Evolutionary conservation across 2,888 invertebrate genomes (phyloP).

Genomic region (Seira musarum): DNA sequence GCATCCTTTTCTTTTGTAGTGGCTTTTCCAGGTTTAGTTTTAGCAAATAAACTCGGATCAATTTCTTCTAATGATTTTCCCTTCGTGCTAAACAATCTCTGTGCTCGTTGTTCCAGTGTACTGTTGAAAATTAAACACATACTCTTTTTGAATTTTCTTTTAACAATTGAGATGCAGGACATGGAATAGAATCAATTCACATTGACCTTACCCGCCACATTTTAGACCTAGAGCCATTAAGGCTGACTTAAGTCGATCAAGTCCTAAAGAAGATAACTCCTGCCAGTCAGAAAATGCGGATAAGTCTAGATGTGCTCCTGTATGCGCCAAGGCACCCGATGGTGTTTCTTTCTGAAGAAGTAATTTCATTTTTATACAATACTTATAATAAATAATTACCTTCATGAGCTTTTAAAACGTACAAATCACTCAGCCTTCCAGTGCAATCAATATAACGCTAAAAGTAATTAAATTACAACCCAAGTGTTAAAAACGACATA

Average conservation of each 20-base stretch:
- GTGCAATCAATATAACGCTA: constrained; percentile 84
- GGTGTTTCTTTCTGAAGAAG: constrained; percentile 87
- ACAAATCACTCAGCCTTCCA: constrained; percentile 76
- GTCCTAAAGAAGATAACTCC: constrained; percentile 95
- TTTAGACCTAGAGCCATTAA: constrained; percentile 96
- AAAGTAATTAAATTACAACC: too few species aligned
- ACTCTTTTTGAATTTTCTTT: too few species aligned
- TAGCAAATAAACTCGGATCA: constrained; percentile 92
- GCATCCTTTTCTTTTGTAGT: constrained; percentile 75
- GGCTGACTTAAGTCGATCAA: constrained; percentile 97
- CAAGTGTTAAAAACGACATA: too few species aligned
- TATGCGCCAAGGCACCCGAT: constrained; percentile 89
- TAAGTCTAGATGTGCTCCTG: constrained; percentile 97
- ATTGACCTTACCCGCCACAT: constrained; percentile 86
- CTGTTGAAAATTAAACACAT: too few species aligned
- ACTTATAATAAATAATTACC: neutral
- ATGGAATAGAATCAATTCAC: too few species aligned
- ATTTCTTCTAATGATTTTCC: constrained; percentile 87
- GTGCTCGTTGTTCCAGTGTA: constrained; percentile 96
- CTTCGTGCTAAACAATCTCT: constrained; percentile 95
- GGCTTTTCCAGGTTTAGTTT: constrained; percentile 84
- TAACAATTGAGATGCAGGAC: too few species aligned
- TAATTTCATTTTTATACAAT: too few species aligned
- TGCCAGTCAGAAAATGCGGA: constrained; percentile 98
- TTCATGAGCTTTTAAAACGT: constrained; percentile 73